Percentiles rank a stretch among this genome's conserved stretches.
Evolutionary conservation across 2,888 invertebrate species (phyloP).

Genomic region (Hemaris fuciformis): DNA sequence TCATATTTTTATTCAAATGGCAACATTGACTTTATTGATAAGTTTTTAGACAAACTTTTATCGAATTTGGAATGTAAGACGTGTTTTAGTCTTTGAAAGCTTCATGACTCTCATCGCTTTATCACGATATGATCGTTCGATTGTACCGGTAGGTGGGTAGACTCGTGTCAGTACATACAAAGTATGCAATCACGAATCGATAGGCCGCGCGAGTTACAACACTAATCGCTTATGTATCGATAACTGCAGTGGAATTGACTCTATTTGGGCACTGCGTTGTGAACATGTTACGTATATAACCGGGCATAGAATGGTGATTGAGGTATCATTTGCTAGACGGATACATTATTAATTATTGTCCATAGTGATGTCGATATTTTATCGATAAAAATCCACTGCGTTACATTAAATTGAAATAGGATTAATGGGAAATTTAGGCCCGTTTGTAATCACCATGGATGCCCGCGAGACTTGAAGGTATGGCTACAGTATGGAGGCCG

Average conservation of each 20-base stretch:
- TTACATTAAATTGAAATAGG: too few species aligned
- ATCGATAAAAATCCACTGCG: background rate
- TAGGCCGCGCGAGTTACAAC: background rate
- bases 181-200: background rate
- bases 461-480: background rate
- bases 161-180: background rate
- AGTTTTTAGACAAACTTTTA: slow-evolving; percentile 6
- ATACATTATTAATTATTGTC: background rate
- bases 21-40: background rate
- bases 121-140: slow-evolving; percentile 2
- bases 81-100: slow-evolving; percentile 28
- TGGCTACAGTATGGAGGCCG: background rate
- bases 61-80: slow-evolving; percentile 34
- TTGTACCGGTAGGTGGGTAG: slow-evolving; percentile 51
- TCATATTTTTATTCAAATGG: background rate
- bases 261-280: background rate
- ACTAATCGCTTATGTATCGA: background rate
- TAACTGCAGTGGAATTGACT: background rate
- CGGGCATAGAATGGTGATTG: background rate
- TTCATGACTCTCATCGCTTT: background rate
- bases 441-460: background rate
- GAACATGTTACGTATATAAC: background rate
- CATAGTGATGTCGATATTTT: background rate
- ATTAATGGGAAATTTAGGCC: background rate
- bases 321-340: background rate